These are phyloP conservation scores for Tetragnatha versicolor DNA, from an alignment of 1,140 invertebrate genomes.

Conservation along the genomic window DNA sequence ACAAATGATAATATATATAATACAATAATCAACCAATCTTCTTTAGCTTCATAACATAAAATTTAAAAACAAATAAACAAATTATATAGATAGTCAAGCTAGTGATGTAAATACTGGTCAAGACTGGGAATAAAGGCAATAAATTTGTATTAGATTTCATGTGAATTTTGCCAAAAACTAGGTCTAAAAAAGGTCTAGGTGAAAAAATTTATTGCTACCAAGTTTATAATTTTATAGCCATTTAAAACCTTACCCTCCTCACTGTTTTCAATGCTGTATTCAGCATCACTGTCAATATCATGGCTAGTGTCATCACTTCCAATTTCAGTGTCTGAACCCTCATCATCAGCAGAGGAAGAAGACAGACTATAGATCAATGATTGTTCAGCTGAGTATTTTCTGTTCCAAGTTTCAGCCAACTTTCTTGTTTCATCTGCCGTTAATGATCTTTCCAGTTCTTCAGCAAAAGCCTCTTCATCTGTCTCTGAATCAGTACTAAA, in stretches of 20 bases:
- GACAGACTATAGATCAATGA: slow-evolving; percentile 25
- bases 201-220: background rate
- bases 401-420: slow-evolving; percentile 72
- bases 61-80: too few species aligned
- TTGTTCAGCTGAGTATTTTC: slow-evolving; percentile 66
- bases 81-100: too few species aligned
- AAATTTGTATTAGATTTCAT: background rate
- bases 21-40: too few species aligned
- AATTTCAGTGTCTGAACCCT: slow-evolving; percentile 52
- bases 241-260: slow-evolving; percentile 39
- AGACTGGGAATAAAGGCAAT: too few species aligned
- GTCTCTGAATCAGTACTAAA: slow-evolving; percentile 54
- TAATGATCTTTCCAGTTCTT: slow-evolving; percentile 70
- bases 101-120: too few species aligned
- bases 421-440: slow-evolving; percentile 73
- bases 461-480: slow-evolving; percentile 70
- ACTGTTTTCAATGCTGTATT: slow-evolving; percentile 64
- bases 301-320: slow-evolving; percentile 64
- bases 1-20: too few species aligned
- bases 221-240: background rate
- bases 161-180: background rate
- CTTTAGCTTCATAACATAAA: too few species aligned
- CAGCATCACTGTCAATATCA: slow-evolving; percentile 69
- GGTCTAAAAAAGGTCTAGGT: background rate
- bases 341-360: slow-evolving; percentile 53